Evolutionary conservation across 2,888 invertebrate species (phyloP).

Genomic region (Uropetala carovei): DNA sequence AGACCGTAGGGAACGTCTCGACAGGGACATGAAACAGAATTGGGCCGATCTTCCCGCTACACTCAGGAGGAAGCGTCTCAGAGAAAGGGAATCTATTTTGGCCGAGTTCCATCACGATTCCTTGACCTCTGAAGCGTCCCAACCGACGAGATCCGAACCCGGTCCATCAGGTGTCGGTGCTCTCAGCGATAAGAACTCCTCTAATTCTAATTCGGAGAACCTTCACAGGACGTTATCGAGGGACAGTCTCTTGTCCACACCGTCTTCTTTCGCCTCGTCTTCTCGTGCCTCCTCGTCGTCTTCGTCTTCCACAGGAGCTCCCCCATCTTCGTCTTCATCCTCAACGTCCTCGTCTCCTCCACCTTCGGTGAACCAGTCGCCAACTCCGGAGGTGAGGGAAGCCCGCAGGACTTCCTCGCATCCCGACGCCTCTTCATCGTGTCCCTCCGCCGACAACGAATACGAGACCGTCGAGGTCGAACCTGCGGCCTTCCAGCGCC

Average conservation of each 20-base stretch:
- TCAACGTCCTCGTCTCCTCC: slow-evolving; percentile 44
- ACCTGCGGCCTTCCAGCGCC: slow-evolving; percentile 66
- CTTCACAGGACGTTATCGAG: slow-evolving; percentile 66
- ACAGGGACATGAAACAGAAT: slow-evolving; percentile 69
- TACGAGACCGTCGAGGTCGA: slow-evolving; percentile 70
- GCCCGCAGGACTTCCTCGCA: slow-evolving; percentile 71
- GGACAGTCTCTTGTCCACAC: slow-evolving; percentile 73
- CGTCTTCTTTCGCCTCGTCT: slow-evolving; percentile 50
- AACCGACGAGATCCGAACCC: slow-evolving; percentile 28
- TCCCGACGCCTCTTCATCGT: slow-evolving; percentile 73
- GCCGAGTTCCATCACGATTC: slow-evolving; percentile 67
- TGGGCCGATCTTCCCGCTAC: slow-evolving; percentile 75
- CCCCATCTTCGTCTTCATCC: slow-evolving; percentile 43
- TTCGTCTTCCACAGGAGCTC: slow-evolving; percentile 25
- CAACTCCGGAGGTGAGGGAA: slow-evolving; percentile 41
- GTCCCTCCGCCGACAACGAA: slow-evolving; percentile 73
- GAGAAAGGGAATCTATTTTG: slow-evolving; percentile 68
- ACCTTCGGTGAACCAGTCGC: slow-evolving; percentile 66
- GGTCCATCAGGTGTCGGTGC: slow-evolving; percentile 60
- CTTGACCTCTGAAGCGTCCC: slow-evolving; percentile 9
- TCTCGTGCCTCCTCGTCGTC: slow-evolving; percentile 62
- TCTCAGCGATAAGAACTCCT: slow-evolving; percentile 34
- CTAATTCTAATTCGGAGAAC: slow-evolving; percentile 53
- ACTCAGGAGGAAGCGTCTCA: slow-evolving; percentile 71
- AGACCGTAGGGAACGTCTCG: slow-evolving; percentile 67